Evolutionary conservation across 2,113 vertebrate species (phyloP).

Genomic region (Oxygymnocypris stewartii): DNA sequence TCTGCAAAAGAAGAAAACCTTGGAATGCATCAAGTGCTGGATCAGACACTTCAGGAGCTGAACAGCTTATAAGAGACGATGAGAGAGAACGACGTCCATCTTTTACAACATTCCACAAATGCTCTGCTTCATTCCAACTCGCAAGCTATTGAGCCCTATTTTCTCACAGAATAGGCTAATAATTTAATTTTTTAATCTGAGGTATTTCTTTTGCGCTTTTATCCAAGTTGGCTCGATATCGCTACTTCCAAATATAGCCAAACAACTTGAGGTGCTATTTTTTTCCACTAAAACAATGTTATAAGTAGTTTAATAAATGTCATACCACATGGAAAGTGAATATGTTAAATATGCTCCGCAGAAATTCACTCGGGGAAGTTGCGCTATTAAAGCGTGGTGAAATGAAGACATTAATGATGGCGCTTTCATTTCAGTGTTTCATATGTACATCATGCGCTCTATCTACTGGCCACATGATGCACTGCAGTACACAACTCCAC

Average conservation of each 20-base stretch:
- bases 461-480: neutral
- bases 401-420: neutral
- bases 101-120: slow-evolving; percentile 70
- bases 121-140: slow-evolving; percentile 70
- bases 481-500: neutral
- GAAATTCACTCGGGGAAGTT: neutral
- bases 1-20: slow-evolving; percentile 91
- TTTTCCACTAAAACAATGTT: neutral
- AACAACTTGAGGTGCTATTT: slow-evolving; percentile 11
- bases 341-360: too few relatives aligned
- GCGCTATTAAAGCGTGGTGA: neutral
- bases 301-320: neutral
- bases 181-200: slow-evolving; percentile 68
- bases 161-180: slow-evolving; percentile 52
- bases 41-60: slow-evolving; percentile 92
- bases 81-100: slow-evolving; percentile 36
- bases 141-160: slow-evolving; percentile 66
- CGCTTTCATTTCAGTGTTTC: neutral
- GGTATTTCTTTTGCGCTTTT: slow-evolving; percentile 53
- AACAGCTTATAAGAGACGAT: slow-evolving; percentile 92
- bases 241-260: too few relatives aligned
- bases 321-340: neutral
- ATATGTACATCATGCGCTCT: neutral
- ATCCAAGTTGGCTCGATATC: slow-evolving; percentile 44
- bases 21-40: slow-evolving; percentile 90